Base-by-base conservation (phyloP, 2,888 invertebrate genomes). In the Cephus pygmeus region DNA sequence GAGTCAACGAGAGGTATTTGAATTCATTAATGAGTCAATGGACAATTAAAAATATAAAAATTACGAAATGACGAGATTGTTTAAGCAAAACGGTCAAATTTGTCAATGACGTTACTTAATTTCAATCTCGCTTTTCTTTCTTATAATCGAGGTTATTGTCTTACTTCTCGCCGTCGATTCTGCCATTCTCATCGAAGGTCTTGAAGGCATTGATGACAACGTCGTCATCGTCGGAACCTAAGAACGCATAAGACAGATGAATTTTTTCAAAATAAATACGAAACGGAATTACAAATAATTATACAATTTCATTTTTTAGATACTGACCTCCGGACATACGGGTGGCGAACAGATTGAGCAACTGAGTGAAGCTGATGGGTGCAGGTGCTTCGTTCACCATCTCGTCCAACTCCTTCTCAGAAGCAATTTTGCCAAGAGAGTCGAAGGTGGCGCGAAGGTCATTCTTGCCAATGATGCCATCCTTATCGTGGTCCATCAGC, bases 401-500 rank as follows among this genome's bases (percentile, higher is more conserved):
- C 90, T 96, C 94, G 88, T 98, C 97, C 89, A 98, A 94, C 93
- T 98, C 98, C 93, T 97, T 97, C 92, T 98, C 98, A 89, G 94
- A 94, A 90, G 96, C 96, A 88, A 98, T 94, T 92, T 96, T 96
- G 92, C 98, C 98, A 88, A 98, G 95, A 88, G 96, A 96, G 93
- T 98, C 98, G 93, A 97, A 98, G 91, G 97, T 97, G 91, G 96
- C 96, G 91, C 97, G 95, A 91, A 98, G 94, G 93, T 98, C 98
- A 92, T 95, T 95, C 94, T 97, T 97, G 92, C 96, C 93, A 92
- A 96, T 95, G 93, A 97, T 95, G 87, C 97, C 97, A 92, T 98
- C 98, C 93, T 98, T 98, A 94, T 98, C 97, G 92, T 96, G 95
- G 94, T 98, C 98, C 96, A 98, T 98, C 89, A 98, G 95, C 93